A percentile compares a stretch with the other conserved stretches of the same genome.
phyloP scores from a whole-genome alignment of 2,113 vertebrate species.

The Gavialis gangeticus region DNA sequence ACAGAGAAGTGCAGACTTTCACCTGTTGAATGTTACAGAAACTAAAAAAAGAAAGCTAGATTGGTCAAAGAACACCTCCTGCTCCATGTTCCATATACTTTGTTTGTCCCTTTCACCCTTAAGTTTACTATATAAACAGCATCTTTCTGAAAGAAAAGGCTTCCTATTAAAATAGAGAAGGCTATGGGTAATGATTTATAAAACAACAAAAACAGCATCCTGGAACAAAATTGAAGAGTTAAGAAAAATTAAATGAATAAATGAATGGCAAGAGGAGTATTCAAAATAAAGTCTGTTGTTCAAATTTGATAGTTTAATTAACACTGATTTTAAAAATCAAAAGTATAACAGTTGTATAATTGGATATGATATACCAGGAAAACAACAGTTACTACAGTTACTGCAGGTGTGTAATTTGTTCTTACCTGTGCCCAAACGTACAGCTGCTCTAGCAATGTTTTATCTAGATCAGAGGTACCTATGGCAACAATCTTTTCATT shows the following conservation, averaged over 20 bases:
- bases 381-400: background rate
- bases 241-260: background rate
- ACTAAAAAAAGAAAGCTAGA: background rate
- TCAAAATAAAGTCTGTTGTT: too few species aligned
- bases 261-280: too few species aligned
- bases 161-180: background rate
- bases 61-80: background rate
- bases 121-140: background rate
- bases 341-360: background rate
- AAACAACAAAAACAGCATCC: too few species aligned
- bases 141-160: background rate
- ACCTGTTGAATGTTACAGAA: background rate
- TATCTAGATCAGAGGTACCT: constrained; percentile 97
- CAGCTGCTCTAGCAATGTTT: constrained; percentile 92
- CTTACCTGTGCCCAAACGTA: constrained; percentile 96
- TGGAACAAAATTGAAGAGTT: background rate
- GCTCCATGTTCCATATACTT: background rate
- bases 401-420: background rate
- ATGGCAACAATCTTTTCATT: constrained; percentile 91
- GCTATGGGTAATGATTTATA: background rate
- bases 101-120: background rate
- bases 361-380: background rate
- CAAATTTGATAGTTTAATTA: background rate
- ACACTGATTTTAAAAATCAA: background rate
- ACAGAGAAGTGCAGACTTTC: background rate